Percentiles rank a stretch among this genome's conserved stretches.
phyloP scores from a whole-genome alignment of 2,797 vertebrate genomes.

The Macropodus opercularis region DNA sequence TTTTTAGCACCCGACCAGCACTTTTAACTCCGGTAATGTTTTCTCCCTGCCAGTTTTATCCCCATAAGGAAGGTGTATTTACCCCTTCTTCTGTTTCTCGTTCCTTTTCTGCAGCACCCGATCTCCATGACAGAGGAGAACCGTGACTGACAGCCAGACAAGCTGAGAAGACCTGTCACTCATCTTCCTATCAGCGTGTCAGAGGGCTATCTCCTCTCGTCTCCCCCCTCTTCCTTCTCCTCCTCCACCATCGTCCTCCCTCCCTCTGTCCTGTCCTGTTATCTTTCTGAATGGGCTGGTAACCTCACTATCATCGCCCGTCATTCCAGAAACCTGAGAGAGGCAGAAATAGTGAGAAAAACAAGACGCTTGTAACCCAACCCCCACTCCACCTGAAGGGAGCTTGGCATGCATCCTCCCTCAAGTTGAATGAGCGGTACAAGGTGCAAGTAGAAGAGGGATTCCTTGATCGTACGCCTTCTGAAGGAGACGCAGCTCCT shows the following conservation, averaged over 20 bases:
- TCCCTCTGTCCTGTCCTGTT: constrained; percentile 57
- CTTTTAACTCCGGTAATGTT: constrained; percentile 61
- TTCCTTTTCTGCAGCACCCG: constrained; percentile 82
- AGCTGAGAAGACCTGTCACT: constrained; percentile 81
- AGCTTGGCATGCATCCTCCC: constrained; percentile 79
- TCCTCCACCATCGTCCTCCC: constrained; percentile 49
- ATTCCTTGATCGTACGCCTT: constrained; percentile 34
- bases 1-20: constrained; percentile 28
- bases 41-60: constrained; percentile 60
- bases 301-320: constrained; percentile 46
- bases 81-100: constrained; percentile 70
- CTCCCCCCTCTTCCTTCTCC: constrained; percentile 44
- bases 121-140: constrained; percentile 78
- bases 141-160: constrained; percentile 88
- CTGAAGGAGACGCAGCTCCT: constrained; percentile 41
- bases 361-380: constrained; percentile 10
- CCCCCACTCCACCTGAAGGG: constrained; percentile 45
- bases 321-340: constrained; percentile 27
- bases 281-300: constrained; percentile 62
- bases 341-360: constrained; percentile 21
- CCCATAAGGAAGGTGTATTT: constrained; percentile 69
- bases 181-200: constrained; percentile 79
- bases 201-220: constrained; percentile 67
- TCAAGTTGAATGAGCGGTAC: constrained; percentile 52
- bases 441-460: constrained; percentile 44